Evolutionary conservation across 2,888 invertebrate genomes (phyloP).

Genomic region (Agapostemon virescens): DNA sequence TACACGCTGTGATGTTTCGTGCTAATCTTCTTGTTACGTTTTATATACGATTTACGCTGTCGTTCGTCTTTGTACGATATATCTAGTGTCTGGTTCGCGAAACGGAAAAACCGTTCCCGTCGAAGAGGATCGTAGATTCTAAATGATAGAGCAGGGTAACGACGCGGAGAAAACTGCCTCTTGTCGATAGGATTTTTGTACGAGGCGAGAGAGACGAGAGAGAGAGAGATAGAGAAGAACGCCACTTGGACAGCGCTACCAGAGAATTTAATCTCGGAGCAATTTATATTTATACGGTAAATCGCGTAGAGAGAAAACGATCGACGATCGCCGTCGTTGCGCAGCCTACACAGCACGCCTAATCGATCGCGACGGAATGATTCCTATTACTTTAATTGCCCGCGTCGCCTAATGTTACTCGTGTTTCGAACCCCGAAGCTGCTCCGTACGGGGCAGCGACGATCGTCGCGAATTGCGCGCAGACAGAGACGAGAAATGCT

Average conservation of each 20-base stretch:
- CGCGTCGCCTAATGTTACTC: constrained; percentile 44
- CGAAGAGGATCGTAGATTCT: background rate
- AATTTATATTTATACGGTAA: constrained; percentile 41
- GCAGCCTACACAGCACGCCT: constrained; percentile 51
- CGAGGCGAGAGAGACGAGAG: background rate
- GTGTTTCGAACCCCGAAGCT: constrained; percentile 10
- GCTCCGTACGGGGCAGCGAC: background rate
- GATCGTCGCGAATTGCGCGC: background rate
- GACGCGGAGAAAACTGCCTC: constrained; percentile 30
- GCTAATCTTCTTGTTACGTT: constrained; percentile 61
- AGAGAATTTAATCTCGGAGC: constrained; percentile 29
- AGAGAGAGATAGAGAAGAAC: background rate
- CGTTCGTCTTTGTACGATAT: constrained; percentile 39
- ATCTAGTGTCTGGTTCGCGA: constrained; percentile 21
- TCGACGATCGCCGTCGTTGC: constrained; percentile 21
- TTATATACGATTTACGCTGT: constrained; percentile 49
- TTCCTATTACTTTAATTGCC: constrained; percentile 66
- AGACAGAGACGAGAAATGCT: background rate
- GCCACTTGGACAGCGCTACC: constrained; percentile 33
- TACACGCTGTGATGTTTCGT: constrained; percentile 59
- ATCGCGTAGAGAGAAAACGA: constrained; percentile 20
- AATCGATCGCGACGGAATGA: constrained; percentile 43
- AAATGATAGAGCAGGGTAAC: background rate
- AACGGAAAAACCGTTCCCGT: constrained; percentile 16
- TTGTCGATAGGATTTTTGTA: constrained; percentile 48